phyloP scores from a whole-genome alignment of 2,888 invertebrate species.

The Heliconius sara region DNA sequence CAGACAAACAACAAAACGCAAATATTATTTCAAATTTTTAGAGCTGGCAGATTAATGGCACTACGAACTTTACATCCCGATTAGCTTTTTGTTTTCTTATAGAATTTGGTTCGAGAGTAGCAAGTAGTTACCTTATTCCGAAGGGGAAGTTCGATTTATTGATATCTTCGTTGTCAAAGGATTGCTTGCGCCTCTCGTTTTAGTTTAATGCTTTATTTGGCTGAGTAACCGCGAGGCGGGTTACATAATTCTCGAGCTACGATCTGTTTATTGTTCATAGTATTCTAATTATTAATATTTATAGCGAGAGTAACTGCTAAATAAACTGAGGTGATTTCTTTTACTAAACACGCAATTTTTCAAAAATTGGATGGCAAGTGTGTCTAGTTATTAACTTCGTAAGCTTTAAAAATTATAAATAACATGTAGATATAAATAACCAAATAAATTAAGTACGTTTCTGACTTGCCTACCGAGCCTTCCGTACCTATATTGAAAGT shows the following conservation, averaged over 20 bases:
- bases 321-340: background rate
- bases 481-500: no score
- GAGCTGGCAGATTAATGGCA: background rate
- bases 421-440: no score
- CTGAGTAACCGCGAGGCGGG: slow-evolving; percentile 27
- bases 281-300: slow-evolving; percentile 19
- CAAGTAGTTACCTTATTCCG: slow-evolving; percentile 24
- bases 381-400: no score
- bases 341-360: no score
- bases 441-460: no score
- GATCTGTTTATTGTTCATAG: slow-evolving; percentile 20
- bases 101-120: slow-evolving; percentile 7
- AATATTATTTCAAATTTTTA: background rate
- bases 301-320: background rate
- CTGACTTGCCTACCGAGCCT: no score
- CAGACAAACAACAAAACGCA: background rate
- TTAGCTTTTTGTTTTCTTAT: slow-evolving; percentile 15
- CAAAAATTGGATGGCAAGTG: no score
- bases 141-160: slow-evolving; percentile 42
- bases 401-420: no score
- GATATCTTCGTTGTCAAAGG: slow-evolving; percentile 40
- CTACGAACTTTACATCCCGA: background rate
- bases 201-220: slow-evolving; percentile 36
- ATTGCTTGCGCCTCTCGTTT: slow-evolving; percentile 26
- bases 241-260: slow-evolving; percentile 22